Evolutionary conservation across 2,888 invertebrate species (phyloP).

Genomic region (Drosophila mettleri): DNA sequence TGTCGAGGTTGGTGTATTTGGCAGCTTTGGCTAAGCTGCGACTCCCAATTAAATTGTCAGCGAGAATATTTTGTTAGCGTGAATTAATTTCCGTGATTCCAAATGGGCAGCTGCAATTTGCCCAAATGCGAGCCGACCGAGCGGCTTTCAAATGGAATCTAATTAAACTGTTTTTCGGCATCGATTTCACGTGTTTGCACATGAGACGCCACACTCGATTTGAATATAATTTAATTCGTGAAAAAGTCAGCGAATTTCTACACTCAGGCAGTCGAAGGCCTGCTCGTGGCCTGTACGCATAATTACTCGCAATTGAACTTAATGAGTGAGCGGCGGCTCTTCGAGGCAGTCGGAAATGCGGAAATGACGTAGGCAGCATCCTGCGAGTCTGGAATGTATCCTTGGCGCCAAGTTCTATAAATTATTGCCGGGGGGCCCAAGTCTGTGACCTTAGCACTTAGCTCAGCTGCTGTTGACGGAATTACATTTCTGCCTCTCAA

Average conservation of each 20-base stretch:
- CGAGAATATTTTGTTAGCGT: conserved; percentile 53
- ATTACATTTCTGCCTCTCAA: conserved; percentile 20
- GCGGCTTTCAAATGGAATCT: conserved; percentile 29
- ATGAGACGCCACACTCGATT: background rate
- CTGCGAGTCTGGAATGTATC: conserved; percentile 25
- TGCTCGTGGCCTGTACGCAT: conserved; percentile 22
- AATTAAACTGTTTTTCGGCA: conserved; percentile 35
- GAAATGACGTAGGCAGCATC: conserved; percentile 15
- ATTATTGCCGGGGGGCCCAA: conserved; percentile 53
- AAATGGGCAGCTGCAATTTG: conserved; percentile 45
- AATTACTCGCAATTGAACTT: conserved; percentile 56
- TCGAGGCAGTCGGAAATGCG: conserved; percentile 25
- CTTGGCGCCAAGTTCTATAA: conserved; percentile 57
- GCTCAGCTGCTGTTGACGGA: conserved; percentile 44
- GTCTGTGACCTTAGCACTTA: conserved; percentile 54
- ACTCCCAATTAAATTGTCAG: conserved; percentile 72
- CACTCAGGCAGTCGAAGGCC: conserved; percentile 33
- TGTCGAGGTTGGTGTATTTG: conserved; percentile 13
- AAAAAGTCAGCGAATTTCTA: background rate
- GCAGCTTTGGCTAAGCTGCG: conserved; percentile 21
- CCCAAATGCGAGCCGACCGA: conserved; percentile 8
- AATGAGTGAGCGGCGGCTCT: conserved; percentile 42
- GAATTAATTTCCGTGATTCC: conserved; percentile 68
- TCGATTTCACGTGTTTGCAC: conserved; percentile 1
- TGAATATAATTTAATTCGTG: conserved; percentile 10